Evolutionary conservation across 1,140 invertebrate genomes (phyloP), one percentile per base, ranked within the genome.

Genomic region (Armadillidium nasatum): DNA sequence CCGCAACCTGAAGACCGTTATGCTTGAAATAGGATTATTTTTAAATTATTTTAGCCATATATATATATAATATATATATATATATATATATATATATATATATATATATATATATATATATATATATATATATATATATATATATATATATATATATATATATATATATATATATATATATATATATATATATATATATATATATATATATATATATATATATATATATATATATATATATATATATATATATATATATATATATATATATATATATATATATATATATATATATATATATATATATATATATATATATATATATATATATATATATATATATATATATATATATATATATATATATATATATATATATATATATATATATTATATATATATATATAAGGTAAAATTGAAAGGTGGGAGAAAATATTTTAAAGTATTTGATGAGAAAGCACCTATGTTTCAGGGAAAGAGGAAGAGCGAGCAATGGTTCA

Each of bases 401-500:
- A 60, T 60, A 19, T 4, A 7, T 4, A 19, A 15, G 11, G 11
- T 1, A 3, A 15, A 3, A 60, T 19, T 60, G 50, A 19, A 19
- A 60, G 50, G 4, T 60, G 50, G 19, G 50, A 60, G 50, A 13
- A 7, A 15, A 7, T 60, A 19, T 60, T 60, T 13, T 33, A 33
- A 33, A 33, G 33, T 33, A 15, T 60, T 60, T 60, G 50, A 60
- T 60, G 50, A 60, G 50, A 60, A 60, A 60, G 50, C 54, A 45
- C 72, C 72, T 79, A 76, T 77, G 86, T 89, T 89, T 83, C 88
- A 94, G 93, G 93, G 83, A 95, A 95, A 89, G 93, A 95, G 86
- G 93, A 96, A 86, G 94, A 96, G 87, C 89, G 93, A 83, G 91
- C 93, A 86, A 94, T 96, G 93, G 93, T 95, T 87, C 93, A 95